Evolutionary conservation across 2,797 vertebrate species (phyloP).

Genomic region (Paramormyrops hopkinsi): DNA sequence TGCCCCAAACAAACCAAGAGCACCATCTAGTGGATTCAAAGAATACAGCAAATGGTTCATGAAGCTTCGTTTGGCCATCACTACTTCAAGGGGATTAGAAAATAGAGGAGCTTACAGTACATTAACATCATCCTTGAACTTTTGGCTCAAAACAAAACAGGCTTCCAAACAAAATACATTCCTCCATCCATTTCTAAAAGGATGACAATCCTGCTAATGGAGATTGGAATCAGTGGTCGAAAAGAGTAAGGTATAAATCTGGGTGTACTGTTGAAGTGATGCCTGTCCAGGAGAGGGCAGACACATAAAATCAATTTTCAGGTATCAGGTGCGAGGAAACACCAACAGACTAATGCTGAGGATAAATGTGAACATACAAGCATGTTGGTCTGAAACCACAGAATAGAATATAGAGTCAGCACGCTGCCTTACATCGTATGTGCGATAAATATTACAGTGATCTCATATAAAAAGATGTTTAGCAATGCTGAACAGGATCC

Average conservation of each 20-base stretch:
- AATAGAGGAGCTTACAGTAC: not conserved
- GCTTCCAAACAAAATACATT: not conserved
- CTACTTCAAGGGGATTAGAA: not conserved
- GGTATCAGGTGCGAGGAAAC: not conserved
- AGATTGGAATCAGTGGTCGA: not conserved
- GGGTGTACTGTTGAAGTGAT: not conserved
- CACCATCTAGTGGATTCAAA: not conserved
- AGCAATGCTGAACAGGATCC: not conserved
- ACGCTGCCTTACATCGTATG: not conserved
- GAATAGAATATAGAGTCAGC: not conserved
- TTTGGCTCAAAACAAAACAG: not conserved
- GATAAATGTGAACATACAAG: not conserved
- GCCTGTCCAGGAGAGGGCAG: not conserved
- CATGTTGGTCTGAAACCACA: not conserved
- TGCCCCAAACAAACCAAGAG: not conserved
- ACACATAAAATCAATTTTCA: not conserved
- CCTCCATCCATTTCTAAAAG: not conserved
- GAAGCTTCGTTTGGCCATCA: not conserved
- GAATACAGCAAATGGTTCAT: not conserved
- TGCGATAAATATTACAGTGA: not conserved
- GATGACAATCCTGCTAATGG: not conserved
- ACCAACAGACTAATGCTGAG: not conserved
- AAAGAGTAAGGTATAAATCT: not conserved
- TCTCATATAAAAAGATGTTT: not conserved
- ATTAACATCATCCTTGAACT: not conserved